These are phyloP conservation scores for Oligia latruncula DNA, from an alignment of 2,888 invertebrate genomes.

Conservation along the genomic window DNA sequence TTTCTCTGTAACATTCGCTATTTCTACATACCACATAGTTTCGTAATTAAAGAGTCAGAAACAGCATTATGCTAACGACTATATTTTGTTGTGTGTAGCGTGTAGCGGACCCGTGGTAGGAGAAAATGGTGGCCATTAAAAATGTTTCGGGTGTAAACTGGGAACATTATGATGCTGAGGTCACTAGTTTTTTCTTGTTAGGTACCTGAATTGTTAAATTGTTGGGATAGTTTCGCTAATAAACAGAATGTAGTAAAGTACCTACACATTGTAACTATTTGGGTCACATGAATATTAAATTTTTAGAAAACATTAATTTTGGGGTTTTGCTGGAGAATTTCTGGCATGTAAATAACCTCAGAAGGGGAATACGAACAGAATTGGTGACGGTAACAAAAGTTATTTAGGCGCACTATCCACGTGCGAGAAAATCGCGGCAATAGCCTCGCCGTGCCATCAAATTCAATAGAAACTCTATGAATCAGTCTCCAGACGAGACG, in stretches of 20 bases:
- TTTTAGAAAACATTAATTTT: conserved; percentile 16
- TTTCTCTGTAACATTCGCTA: conserved; percentile 65
- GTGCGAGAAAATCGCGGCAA: background rate
- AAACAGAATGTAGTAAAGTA: conserved; percentile 36
- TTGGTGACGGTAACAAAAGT: background rate
- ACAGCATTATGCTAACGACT: conserved; percentile 73
- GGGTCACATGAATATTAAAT: conserved; percentile 15
- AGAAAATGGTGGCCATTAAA: conserved; percentile 63
- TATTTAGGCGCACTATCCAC: background rate
- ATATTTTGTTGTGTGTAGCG: conserved; percentile 67
- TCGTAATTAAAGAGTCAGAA: conserved; percentile 74
- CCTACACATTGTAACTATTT: conserved; percentile 26
- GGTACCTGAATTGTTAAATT: conserved; percentile 52
- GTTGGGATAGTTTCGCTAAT: conserved; percentile 44
- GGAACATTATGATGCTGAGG: conserved; percentile 44
- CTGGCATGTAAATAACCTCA: background rate
- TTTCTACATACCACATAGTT: conserved; percentile 68
- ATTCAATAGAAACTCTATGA: background rate
- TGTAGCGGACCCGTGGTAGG: conserved; percentile 50
- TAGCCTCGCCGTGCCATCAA: background rate
- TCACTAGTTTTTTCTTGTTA: conserved; percentile 55
- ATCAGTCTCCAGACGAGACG: background rate
- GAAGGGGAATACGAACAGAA: background rate
- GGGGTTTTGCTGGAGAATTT: background rate
- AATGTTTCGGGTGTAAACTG: conserved; percentile 63